Evolutionary conservation across 30 jellyfish, hydroid and myxozoan species (phyloP).

Genomic region (Phacellophora camtschatica): DNA sequence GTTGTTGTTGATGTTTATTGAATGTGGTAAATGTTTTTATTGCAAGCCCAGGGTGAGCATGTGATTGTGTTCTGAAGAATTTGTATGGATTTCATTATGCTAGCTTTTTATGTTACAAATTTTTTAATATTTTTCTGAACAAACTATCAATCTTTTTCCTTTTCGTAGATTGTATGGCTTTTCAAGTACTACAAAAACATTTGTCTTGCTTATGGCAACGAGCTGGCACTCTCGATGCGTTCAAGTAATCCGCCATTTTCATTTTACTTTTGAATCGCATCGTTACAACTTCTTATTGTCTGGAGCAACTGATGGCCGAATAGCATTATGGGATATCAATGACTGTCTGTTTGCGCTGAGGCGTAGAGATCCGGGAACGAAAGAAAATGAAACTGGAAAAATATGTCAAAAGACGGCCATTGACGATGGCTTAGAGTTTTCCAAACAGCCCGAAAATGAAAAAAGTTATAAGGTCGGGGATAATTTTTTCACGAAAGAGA

Average conservation of each 20-base stretch:
- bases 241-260: conserved; percentile 39
- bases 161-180: conserved; percentile 33
- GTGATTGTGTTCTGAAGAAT: no score
- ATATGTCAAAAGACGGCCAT: background rate
- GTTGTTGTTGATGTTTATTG: no score
- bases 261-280: conserved; percentile 3
- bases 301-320: conserved; percentile 80
- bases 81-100: no score
- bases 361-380: background rate
- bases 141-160: background rate
- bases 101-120: no score
- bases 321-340: conserved; percentile 79
- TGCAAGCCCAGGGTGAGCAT: no score
- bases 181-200: background rate
- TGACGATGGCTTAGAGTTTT: background rate
- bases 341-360: background rate
- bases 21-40: no score
- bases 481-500: background rate
- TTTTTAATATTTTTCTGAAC: no score
- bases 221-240: conserved; percentile 67
- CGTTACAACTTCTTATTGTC: conserved; percentile 47
- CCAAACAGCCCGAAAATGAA: background rate
- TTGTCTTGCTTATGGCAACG: conserved; percentile 34
- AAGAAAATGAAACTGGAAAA: background rate
- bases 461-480: background rate